phyloP scores from a whole-genome alignment of 1,140 invertebrate species.

The Polypedilum vanderplanki region DNA sequence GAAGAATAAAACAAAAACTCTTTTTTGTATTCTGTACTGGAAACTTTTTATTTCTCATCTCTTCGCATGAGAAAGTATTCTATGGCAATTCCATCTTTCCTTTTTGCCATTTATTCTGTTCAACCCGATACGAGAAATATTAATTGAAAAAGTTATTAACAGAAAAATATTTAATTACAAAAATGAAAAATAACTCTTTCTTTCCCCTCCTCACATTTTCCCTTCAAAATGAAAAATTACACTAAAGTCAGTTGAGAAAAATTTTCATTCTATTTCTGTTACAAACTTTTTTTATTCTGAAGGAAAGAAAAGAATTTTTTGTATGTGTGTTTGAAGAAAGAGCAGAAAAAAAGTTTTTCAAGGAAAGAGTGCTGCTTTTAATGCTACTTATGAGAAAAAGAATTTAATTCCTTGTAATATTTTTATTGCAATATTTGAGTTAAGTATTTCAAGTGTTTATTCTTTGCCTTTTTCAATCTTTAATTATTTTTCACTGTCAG shows the following conservation, averaged over 20 bases:
- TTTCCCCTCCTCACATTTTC: neutral
- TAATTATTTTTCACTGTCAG: slow-evolving; percentile 1
- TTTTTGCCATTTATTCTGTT: neutral
- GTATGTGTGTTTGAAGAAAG: neutral
- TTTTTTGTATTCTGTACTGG: neutral
- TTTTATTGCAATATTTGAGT: slow-evolving; percentile 22
- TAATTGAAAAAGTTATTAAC: slow-evolving; percentile 29
- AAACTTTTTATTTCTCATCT: neutral
- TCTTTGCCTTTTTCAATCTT: slow-evolving; percentile 23
- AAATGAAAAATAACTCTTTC: slow-evolving; percentile 27
- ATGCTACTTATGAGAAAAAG: neutral
- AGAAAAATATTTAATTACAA: slow-evolving; percentile 29
- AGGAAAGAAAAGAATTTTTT: neutral
- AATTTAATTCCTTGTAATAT: neutral
- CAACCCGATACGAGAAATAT: slow-evolving; percentile 23
- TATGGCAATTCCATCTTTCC: neutral
- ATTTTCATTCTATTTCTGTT: neutral
- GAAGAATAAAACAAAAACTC: neutral
- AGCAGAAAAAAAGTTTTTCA: neutral
- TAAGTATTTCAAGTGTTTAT: slow-evolving; percentile 23
- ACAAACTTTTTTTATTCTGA: neutral
- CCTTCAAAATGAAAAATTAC: slow-evolving; percentile 25
- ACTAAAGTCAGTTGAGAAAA: neutral
- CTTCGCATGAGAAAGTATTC: neutral
- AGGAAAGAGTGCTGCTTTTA: slow-evolving; percentile 2